phyloP scores from a whole-genome alignment of 2,888 invertebrate species.

The Aquatica leii region DNA sequence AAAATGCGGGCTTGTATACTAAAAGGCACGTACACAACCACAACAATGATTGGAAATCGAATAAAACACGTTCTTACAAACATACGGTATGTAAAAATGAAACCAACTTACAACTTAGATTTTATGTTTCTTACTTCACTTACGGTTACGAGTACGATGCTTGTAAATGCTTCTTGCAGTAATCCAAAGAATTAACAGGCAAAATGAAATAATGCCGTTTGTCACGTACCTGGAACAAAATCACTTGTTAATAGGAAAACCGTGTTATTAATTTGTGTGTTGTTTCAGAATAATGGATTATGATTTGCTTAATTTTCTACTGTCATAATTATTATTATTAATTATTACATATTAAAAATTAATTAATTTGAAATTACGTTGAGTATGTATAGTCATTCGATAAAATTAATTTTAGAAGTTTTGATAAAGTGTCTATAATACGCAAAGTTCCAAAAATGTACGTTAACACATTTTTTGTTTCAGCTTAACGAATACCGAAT shows the following conservation, averaged over 20 bases:
- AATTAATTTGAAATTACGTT: too few relatives aligned
- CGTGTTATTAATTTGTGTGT: too few relatives aligned
- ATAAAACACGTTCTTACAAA: slow-evolving; percentile 32
- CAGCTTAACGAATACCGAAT: too few relatives aligned
- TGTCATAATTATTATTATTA: too few relatives aligned
- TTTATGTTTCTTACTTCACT: slow-evolving; percentile 19
- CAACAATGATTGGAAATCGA: slow-evolving; percentile 31
- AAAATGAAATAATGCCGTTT: slow-evolving; percentile 5
- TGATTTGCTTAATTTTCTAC: background rate
- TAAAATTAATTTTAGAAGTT: too few relatives aligned
- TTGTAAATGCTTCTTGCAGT: slow-evolving; percentile 2
- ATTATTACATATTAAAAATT: too few relatives aligned
- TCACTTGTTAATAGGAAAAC: slow-evolving; percentile 11
- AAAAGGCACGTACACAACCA: slow-evolving; percentile 31
- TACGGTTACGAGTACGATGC: background rate
- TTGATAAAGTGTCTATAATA: too few relatives aligned
- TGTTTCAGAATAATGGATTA: background rate
- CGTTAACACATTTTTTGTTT: too few relatives aligned
- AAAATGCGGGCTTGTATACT: slow-evolving; percentile 21
- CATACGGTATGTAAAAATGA: slow-evolving; percentile 18
- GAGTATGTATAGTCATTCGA: too few relatives aligned
- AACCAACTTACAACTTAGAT: slow-evolving; percentile 13
- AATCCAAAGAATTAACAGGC: background rate
- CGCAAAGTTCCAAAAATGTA: too few relatives aligned
- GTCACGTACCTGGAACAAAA: slow-evolving; percentile 27